phyloP scores from a whole-genome alignment of 2,113 vertebrate genomes.

The Eolophus roseicapilla region DNA sequence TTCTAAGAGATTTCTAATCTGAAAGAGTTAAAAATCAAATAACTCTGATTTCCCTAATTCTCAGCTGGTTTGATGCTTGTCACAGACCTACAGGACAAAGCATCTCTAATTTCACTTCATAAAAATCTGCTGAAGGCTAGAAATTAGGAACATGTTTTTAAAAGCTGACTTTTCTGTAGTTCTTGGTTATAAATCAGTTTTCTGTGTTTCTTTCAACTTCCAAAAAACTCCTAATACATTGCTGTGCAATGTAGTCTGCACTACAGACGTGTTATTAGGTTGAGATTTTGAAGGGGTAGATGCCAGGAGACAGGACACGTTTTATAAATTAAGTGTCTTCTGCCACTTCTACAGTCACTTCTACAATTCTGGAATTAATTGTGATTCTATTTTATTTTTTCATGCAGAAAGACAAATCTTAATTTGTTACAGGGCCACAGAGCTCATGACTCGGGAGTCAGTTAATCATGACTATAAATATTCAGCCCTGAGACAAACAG shows the following conservation, averaged over 20 bases:
- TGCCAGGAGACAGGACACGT: background rate
- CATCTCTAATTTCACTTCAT: conserved; percentile 29
- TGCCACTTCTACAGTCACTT: background rate
- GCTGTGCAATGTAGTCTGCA: background rate
- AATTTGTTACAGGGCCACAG: conserved; percentile 16
- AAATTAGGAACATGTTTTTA: conserved; percentile 20
- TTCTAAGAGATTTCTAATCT: background rate
- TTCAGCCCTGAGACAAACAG: conserved; percentile 19
- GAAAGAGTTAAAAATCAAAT: conserved; percentile 24
- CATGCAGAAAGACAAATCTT: background rate
- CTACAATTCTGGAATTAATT: conserved; percentile 22
- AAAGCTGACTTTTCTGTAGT: conserved; percentile 20
- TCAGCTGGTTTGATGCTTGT: conserved; percentile 8
- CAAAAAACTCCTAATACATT: background rate
- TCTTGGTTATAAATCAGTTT: background rate
- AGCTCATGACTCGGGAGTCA: conserved; percentile 34
- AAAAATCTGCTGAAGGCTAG: background rate
- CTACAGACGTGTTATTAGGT: background rate
- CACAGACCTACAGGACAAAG: background rate
- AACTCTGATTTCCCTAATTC: background rate
- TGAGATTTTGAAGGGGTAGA: background rate
- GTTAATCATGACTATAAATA: conserved; percentile 37
- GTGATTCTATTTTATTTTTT: background rate
- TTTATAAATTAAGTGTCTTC: conserved; percentile 18
- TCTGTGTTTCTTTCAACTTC: background rate